phyloP scores from a whole-genome alignment of 2,797 vertebrate species.

The Cossypha niveicapilla region DNA sequence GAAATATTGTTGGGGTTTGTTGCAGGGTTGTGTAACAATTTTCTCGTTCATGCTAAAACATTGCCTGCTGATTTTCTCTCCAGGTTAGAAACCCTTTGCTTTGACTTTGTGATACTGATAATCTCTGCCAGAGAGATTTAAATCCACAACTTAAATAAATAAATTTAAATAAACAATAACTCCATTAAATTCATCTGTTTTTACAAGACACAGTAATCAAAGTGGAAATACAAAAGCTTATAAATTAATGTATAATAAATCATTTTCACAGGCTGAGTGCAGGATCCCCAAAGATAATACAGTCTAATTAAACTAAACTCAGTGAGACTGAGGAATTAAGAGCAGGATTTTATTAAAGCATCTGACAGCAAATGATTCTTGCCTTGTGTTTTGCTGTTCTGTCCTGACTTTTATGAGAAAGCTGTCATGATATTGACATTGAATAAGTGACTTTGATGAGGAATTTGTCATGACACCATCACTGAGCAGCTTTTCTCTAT shows the following conservation, averaged over 20 bases:
- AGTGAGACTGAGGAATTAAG: neutral
- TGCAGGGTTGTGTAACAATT: neutral
- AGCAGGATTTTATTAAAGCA: neutral
- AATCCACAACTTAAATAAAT: neutral
- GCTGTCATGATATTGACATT: accelerated
- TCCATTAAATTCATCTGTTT: neutral
- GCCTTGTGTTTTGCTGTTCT: neutral
- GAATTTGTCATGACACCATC: neutral
- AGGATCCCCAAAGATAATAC: neutral
- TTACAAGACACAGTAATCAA: neutral
- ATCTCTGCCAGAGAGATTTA: neutral
- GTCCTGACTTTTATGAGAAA: neutral
- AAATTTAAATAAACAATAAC: neutral
- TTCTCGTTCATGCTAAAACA: neutral
- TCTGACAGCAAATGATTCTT: neutral
- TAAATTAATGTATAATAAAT: neutral
- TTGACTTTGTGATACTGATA: neutral
- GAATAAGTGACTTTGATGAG: neutral
- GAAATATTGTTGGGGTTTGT: neutral
- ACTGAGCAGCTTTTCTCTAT: neutral
- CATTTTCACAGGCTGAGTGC: neutral
- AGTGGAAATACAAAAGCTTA: neutral
- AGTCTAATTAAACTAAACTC: neutral
- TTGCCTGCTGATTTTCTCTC: neutral
- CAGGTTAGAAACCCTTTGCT: neutral